Evolutionary conservation across 2,113 vertebrate genomes (phyloP), one percentile per base, ranked within the genome.

Genomic region (Melanotaenia duboulayi): DNA sequence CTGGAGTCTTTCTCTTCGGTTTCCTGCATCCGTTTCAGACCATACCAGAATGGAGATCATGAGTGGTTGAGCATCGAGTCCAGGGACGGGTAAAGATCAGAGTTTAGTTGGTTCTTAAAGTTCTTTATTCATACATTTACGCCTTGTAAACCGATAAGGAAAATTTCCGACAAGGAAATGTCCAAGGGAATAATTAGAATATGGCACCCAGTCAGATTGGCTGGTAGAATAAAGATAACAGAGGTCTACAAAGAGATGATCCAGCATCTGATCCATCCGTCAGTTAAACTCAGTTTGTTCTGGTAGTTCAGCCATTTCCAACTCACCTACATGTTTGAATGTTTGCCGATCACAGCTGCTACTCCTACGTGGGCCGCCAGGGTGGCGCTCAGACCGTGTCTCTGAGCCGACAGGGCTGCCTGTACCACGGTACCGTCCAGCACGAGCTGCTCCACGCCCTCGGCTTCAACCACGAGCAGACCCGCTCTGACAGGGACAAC

Each of bases 401-500:
- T 60, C 78, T 94, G 74, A 19, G 7, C 20, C 80, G 70, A 1
- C 3, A 37, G 0, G 90, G 89, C 0, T 94, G 92, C 16, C 23
- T 94, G 4, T 87, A 83, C 80, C 82, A 86, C 19, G 7, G 73
- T 16, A 73, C 90, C 0, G 74, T 93, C 20, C 91, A 91, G 37
- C 93, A 94, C 3, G 93, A 94, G 71, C 65, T 94, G 32, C 80
- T 94, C 11, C 93, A 94, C 4, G 89, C 91, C 2, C 80, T 93
- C 0, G 94, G 94, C 39, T 93, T 94, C 66, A 89, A 93, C 86
- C 93, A 94, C 0, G 92, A 94, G 2, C 94, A 94, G 75, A 90
- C 87, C 0, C 88, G 92, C 14, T 88, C 79, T 0, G 93, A 94
- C 90, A 84, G 93, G 17, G 92, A 93, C 78, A 32, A 7, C 52